Evolutionary conservation across 2,797 vertebrate genomes (phyloP).

Genomic region (Acrocephalus scirpaceus): DNA sequence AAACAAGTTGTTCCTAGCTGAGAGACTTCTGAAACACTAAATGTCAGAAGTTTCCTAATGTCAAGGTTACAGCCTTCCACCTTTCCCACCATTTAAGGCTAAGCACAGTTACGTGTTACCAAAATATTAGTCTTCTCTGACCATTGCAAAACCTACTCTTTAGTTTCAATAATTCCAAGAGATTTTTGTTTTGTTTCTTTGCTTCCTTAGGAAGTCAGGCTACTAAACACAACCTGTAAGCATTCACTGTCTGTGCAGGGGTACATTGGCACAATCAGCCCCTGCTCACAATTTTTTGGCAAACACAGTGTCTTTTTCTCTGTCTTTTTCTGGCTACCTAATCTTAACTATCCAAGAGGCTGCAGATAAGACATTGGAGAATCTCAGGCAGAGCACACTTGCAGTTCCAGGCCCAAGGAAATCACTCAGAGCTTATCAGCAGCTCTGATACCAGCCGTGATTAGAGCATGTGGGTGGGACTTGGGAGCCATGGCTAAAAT

Average conservation of each 20-base stretch:
- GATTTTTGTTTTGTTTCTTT: not conserved
- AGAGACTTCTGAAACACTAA: constrained; percentile 57
- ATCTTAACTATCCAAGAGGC: not conserved
- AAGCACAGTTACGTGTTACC: not conserved
- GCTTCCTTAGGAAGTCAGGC: not conserved
- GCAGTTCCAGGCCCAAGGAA: not conserved
- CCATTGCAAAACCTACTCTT: not conserved
- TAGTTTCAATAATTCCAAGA: not conserved
- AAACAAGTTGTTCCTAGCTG: constrained; percentile 57
- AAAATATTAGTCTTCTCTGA: constrained; percentile 12
- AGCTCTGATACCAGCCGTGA: not conserved
- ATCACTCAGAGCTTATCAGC: not conserved
- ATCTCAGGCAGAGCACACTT: not conserved
- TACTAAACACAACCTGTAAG: not conserved
- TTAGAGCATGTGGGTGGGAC: not conserved
- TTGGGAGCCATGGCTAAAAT: not conserved
- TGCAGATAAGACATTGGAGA: not conserved
- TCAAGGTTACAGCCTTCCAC: constrained; percentile 33
- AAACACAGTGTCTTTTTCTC: not conserved
- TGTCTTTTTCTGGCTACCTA: not conserved
- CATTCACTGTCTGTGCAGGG: not conserved
- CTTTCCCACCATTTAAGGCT: constrained; percentile 46
- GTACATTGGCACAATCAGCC: not conserved
- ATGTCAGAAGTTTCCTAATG: constrained; percentile 56
- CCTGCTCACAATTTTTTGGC: not conserved